phyloP scores from a whole-genome alignment of 1,140 invertebrate species.

The Zaprionus davidi region DNA sequence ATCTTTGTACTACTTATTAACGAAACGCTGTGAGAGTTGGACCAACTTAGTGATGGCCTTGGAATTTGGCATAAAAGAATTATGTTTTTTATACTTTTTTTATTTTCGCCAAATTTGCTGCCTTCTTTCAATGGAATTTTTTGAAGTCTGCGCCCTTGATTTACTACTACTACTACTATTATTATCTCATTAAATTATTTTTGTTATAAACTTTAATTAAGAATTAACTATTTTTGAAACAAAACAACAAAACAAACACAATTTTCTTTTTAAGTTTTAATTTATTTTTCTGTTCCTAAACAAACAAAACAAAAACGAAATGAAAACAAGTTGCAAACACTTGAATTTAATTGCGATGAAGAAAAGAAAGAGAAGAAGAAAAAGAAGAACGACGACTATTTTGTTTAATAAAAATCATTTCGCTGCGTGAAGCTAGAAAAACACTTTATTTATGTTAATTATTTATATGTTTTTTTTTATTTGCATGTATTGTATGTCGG shows the following conservation, averaged over 20 bases:
- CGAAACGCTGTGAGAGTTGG: constrained; percentile 74
- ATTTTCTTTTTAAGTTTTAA: constrained; percentile 78
- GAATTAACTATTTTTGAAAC: constrained; percentile 60
- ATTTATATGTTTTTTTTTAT: constrained; percentile 6
- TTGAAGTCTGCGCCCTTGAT: constrained; percentile 78
- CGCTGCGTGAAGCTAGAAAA: constrained; percentile 66
- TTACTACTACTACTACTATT: constrained; percentile 33
- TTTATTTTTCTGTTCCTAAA: constrained; percentile 79
- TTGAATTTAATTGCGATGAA: constrained; percentile 66
- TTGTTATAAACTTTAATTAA: constrained; percentile 79
- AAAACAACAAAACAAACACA: constrained; percentile 53
- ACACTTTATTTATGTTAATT: constrained; percentile 22
- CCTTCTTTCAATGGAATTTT: constrained; percentile 66
- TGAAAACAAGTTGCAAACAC: constrained; percentile 59
- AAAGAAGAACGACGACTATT: constrained; percentile 70
- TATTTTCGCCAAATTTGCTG: constrained; percentile 42
- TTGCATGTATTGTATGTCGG: not conserved
- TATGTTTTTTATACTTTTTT: constrained; percentile 27
- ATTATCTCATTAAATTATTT: constrained; percentile 82
- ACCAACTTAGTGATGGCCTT: constrained; percentile 75
- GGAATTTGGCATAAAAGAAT: constrained; percentile 52
- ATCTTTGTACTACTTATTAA: constrained; percentile 55
- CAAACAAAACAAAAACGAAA: constrained; percentile 22
- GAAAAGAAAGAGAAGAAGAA: constrained; percentile 6
- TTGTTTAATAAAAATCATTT: constrained; percentile 75